Percentiles rank a stretch among this genome's conserved stretches.
Conservation (phyloP, 2,888 invertebrate genomes). For the Drosophila koepferae region DNA sequence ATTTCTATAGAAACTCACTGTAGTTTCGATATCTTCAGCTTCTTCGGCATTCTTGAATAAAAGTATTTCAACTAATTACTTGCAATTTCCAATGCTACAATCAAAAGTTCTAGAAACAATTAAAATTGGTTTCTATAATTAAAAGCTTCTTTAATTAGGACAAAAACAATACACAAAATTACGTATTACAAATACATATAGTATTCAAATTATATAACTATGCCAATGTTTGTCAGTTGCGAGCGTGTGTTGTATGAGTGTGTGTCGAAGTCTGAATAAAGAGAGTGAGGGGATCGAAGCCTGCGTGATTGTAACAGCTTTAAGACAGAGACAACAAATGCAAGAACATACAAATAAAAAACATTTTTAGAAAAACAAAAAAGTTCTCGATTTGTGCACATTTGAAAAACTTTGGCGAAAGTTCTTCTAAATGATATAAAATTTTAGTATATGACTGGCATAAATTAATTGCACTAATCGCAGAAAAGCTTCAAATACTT, state of each 20-base stretch:
- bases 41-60: constrained; percentile 6
- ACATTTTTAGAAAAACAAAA: constrained; percentile 22
- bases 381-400: constrained; percentile 25
- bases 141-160: constrained; percentile 22
- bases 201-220: constrained; percentile 12
- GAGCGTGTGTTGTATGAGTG: constrained; percentile 1
- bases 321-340: background rate
- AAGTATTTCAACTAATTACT: constrained; percentile 24
- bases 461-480: background rate
- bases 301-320: background rate
- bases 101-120: constrained; percentile 17
- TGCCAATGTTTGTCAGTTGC: constrained; percentile 25
- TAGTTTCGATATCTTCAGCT: constrained; percentile 12
- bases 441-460: background rate
- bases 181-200: constrained; percentile 34
- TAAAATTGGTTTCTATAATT: constrained; percentile 26
- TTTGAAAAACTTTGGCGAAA: background rate
- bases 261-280: constrained; percentile 3
- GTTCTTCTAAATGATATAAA: background rate
- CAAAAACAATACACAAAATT: background rate
- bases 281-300: background rate
- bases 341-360: background rate
- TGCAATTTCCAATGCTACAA: constrained; percentile 26
- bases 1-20: constrained; percentile 21
- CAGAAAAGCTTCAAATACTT: too few relatives aligned